Base-by-base conservation (phyloP, 2,113 vertebrate genomes). In the Sarotherodon lohbergeri region DNA sequence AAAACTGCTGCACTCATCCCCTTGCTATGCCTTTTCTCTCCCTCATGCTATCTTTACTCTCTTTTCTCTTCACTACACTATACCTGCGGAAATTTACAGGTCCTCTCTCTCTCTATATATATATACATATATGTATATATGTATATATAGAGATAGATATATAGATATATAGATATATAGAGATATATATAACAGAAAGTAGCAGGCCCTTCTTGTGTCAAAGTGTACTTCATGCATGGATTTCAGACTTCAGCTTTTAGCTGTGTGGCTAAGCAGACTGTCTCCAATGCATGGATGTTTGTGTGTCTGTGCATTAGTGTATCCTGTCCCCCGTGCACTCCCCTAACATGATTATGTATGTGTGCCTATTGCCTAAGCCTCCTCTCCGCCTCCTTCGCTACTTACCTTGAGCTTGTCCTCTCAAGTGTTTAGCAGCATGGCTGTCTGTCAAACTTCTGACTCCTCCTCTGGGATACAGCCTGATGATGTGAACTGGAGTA, bases 1-100 rank as follows among this genome's bases (percentile, higher is more conserved):
- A 92, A 81, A 95, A 94, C 93, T 93, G 91, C 93, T 94, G 93
- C 95, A 94, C 91, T 96, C 92, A 76, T 93, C 82, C 89, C 87
- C 92, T 87, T n/a, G 4, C 83, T 80, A 78, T 57, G 39, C 81
- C 90, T 81, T 81, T 86, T 39, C 54, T 90, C 83, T 71, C 63
- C 56, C 79, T 86, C 81, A 36, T 73, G 61, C 83, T 80, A 59
- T 90, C 87, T 88, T 79, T 57, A 54, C 86, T 78, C 56, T 29
- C 54, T 84, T 29, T 79, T 48, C 87, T 55, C 82, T 76, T 46
- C 57, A 14, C 2, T 81, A 17, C 61, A 68, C 61, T 66, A 22
- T 73, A 81, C 88, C 81, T 88, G 86, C n/a, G 19, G 22, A 73
- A 73, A 73, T 71, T 24, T 43, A 71, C n/a, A 43, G 66, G 66